phyloP scores from a whole-genome alignment of 2,797 vertebrate genomes.

The Eulemur albifrons region DNA sequence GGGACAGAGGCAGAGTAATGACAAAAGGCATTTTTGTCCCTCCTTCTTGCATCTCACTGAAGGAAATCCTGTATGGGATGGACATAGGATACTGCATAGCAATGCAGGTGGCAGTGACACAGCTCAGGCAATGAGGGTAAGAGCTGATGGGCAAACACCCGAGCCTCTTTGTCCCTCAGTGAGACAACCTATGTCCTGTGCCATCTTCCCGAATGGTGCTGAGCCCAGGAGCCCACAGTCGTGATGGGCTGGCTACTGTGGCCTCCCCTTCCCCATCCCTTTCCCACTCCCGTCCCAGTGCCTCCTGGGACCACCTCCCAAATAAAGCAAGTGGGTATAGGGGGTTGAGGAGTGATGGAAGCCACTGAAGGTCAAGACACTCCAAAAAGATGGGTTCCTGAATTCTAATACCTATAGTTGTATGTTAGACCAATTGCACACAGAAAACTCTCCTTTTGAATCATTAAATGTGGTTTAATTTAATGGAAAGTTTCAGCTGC shows the following conservation, averaged over 20 bases:
- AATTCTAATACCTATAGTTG: neutral
- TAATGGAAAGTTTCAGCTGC: neutral
- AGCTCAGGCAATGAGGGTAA: too few relatives aligned
- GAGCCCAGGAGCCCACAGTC: neutral
- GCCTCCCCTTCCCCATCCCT: too few relatives aligned
- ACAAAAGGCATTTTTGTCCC: neutral
- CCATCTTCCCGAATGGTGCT: neutral
- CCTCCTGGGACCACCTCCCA: neutral
- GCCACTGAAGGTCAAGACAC: neutral
- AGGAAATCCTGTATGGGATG: neutral
- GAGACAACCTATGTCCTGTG: too few relatives aligned
- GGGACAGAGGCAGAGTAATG: neutral
- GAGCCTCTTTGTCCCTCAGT: neutral
- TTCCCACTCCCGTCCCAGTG: too few relatives aligned
- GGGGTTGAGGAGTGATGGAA: neutral
- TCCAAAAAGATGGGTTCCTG: neutral
- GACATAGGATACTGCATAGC: rapidly evolving
- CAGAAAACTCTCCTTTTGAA: neutral
- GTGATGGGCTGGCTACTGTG: rapidly evolving
- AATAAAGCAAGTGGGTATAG: neutral
- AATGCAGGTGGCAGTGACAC: neutral
- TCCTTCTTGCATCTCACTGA: neutral
- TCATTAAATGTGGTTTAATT: neutral
- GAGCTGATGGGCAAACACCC: too few relatives aligned
- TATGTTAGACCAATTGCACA: neutral